Conservation (phyloP, 2,888 invertebrate genomes). For the Cheilosia soror region DNA sequence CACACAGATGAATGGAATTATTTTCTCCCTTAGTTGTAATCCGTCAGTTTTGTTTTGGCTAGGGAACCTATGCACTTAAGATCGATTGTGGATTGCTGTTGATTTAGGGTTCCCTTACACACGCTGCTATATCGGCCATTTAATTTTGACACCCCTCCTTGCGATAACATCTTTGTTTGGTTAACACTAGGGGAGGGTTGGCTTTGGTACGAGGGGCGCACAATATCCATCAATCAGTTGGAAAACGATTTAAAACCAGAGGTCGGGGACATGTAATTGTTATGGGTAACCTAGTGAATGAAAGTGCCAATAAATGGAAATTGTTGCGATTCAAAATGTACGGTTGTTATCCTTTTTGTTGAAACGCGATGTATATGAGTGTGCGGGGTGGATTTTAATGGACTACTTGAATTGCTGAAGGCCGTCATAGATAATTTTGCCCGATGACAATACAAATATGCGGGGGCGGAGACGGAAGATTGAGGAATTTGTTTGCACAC, state of each 20-base stretch:
- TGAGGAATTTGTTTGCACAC: constrained; percentile 55
- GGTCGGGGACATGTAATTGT: constrained; percentile 58
- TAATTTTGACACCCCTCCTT: constrained; percentile 68
- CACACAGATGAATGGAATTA: constrained; percentile 18
- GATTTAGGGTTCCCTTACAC: constrained; percentile 51
- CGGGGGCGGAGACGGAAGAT: constrained; percentile 48
- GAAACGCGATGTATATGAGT: not conserved
- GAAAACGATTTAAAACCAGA: constrained; percentile 58
- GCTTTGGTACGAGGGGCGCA: not conserved
- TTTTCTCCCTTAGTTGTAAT: constrained; percentile 47
- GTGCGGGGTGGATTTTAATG: constrained; percentile 54
- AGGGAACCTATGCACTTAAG: constrained; percentile 65
- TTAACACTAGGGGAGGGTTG: constrained; percentile 20
- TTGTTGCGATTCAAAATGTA: constrained; percentile 68
- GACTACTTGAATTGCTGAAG: constrained; percentile 40
- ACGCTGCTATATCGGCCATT: constrained; percentile 48
- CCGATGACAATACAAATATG: constrained; percentile 44
- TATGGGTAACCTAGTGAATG: constrained; percentile 52
- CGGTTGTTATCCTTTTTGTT: constrained; percentile 33
- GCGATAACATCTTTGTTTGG: constrained; percentile 66
- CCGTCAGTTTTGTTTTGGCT: constrained; percentile 10
- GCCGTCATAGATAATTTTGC: constrained; percentile 42
- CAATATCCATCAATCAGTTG: constrained; percentile 58
- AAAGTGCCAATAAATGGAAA: constrained; percentile 69
- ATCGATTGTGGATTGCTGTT: constrained; percentile 49